Evolutionary conservation across 2,797 vertebrate genomes (phyloP), one percentile per base, ranked within the genome.

Genomic region (Rhinella marina): DNA sequence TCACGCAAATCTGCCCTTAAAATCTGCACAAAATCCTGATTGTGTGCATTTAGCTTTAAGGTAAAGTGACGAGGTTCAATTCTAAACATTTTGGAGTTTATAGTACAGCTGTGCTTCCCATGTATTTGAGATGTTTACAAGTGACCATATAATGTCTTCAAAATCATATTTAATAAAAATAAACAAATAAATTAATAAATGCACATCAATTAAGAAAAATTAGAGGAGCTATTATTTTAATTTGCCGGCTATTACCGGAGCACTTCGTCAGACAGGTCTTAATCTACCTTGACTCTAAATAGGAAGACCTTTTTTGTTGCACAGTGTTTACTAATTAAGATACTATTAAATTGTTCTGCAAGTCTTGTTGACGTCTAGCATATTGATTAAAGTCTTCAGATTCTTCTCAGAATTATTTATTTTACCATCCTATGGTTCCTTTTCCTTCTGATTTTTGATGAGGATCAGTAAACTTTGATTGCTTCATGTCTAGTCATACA

Each of bases 321-420:
- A 21, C 57, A 73, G 48, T 86, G 61, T 79, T 57, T 59, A 56
- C 23, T n/a, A 86, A 82, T 77, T 89, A 82, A 19, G 50, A 57
- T 82, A 17, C 59, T 50, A 82, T 82, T 86, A 78, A 82, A 61
- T 85, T 82, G 62, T 19, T 57, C 72, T 25, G 29, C 57, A 76
- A 27, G 79, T 50, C 32, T 54, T 7, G 56, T 23, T 32, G 73
- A 64, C 72, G 56, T 82, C 79, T 82, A 79, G 72, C 75, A 52
- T 77, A 86, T 70, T 78, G 72, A 89, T 89, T 61, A 79, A 61
- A 86, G 50, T 16, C 32, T 68, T 57, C 29, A 52, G 79, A 50
- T 86, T 77, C 82, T 54, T 82, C 16, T 11, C 5, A 21, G 32
- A 64, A 70, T 70, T 85, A 76, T 88, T 88, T 84, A 64, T 79